A percentile compares a stretch with the other conserved stretches of the same genome.
Evolutionary conservation across 2,113 vertebrate species (phyloP).

Genomic region (Riparia riparia): DNA sequence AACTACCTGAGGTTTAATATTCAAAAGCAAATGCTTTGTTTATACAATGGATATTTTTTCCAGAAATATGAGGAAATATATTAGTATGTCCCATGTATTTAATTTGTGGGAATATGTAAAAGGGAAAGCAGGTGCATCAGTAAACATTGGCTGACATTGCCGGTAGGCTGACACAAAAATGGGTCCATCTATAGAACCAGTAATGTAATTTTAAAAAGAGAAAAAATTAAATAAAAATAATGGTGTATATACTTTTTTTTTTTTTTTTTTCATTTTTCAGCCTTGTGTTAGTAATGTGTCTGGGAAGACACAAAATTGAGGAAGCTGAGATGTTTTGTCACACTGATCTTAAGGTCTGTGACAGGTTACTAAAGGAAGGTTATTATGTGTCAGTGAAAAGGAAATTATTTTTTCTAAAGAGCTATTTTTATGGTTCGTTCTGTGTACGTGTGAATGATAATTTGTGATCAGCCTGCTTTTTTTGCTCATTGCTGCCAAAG

Average conservation of each 20-base stretch:
- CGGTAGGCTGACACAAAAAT: background rate
- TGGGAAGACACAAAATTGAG: background rate
- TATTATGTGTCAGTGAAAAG: background rate
- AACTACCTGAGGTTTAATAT: background rate
- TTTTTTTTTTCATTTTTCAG: background rate
- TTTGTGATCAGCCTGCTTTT: conserved; percentile 9
- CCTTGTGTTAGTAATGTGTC: background rate
- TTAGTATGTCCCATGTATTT: background rate
- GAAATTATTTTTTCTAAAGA: background rate
- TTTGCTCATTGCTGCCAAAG: background rate
- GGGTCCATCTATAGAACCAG: background rate
- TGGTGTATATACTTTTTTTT: fast-evolving
- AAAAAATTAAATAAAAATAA: background rate
- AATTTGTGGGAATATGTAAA: background rate
- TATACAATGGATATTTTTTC: background rate
- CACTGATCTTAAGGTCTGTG: background rate
- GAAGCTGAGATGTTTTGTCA: background rate
- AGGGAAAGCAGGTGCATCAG: background rate
- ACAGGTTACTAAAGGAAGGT: background rate
- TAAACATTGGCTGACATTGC: background rate
- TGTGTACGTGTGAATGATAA: background rate
- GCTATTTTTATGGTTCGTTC: background rate
- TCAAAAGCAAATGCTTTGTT: background rate
- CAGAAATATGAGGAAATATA: background rate
- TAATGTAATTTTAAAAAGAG: background rate